phyloP scores from a whole-genome alignment of 2,113 vertebrate genomes.

The Saccopteryx leptura region DNA sequence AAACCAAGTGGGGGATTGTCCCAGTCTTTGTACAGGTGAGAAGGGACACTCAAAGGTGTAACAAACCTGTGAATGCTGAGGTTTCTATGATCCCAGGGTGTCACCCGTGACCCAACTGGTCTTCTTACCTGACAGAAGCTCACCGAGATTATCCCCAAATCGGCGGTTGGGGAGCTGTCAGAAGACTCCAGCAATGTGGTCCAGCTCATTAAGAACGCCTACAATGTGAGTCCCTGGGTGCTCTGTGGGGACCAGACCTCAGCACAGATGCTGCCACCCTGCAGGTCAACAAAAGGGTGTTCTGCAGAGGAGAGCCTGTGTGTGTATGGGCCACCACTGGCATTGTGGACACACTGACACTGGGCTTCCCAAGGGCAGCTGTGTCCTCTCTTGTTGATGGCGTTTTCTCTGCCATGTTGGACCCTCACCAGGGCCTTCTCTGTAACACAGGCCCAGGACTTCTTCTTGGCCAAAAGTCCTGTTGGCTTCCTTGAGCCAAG shows the following conservation, averaged over 20 bases:
- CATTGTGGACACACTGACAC: background rate
- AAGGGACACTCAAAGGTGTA: background rate
- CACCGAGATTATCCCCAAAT: slow-evolving; percentile 96
- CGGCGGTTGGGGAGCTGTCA: slow-evolving; percentile 93
- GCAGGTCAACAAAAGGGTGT: background rate
- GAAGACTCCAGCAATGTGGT: slow-evolving; percentile 94
- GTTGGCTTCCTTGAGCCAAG: no score
- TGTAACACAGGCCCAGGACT: fast-evolving
- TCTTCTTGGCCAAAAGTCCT: background rate
- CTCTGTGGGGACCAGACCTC: background rate
- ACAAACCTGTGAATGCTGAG: fast-evolving
- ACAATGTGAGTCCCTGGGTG: slow-evolving; percentile 90
- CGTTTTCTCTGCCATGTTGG: fast-evolving
- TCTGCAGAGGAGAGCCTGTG: background rate
- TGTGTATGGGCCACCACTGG: background rate
- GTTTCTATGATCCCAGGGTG: background rate
- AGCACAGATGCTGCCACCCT: fast-evolving
- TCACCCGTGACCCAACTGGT: fast-evolving
- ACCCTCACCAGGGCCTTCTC: background rate
- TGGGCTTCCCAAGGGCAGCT: background rate
- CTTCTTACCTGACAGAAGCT: slow-evolving; percentile 90
- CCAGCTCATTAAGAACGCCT: slow-evolving; percentile 93
- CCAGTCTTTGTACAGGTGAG: background rate
- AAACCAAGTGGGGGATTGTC: fast-evolving
- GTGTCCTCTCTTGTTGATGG: background rate